A percentile compares a stretch with the other conserved stretches of the same genome.
Conservation (phyloP, 2,113 vertebrate genomes). For the Penelope pileata region DNA sequence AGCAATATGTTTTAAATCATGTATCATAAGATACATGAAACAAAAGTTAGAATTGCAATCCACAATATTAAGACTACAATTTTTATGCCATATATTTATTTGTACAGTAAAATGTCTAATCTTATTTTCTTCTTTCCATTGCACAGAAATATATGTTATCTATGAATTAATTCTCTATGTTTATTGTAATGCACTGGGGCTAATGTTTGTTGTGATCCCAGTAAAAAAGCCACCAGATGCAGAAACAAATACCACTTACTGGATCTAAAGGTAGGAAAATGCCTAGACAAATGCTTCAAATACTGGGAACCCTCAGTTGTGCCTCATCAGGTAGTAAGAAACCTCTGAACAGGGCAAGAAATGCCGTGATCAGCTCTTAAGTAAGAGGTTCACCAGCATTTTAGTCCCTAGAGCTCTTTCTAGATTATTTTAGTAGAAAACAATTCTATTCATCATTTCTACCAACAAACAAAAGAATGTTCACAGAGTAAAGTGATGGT, state of each 20-base stretch:
- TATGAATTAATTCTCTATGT: not conserved
- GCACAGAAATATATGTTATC: not conserved
- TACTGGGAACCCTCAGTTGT: not conserved
- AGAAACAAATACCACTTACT: not conserved
- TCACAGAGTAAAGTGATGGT: not conserved
- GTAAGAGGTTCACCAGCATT: not conserved
- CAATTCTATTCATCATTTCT: not conserved
- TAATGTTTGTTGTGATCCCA: not conserved
- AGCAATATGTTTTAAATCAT: not conserved
- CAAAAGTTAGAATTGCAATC: not conserved
- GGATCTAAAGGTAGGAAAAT: not conserved
- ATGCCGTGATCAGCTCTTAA: not conserved
- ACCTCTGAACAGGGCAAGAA: not conserved
- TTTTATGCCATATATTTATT: not conserved
- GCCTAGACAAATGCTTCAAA: not conserved
- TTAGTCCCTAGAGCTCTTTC: not conserved
- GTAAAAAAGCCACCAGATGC: not conserved
- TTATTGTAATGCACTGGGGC: not conserved
- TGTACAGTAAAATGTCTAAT: not conserved
- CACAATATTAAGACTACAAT: not conserved
- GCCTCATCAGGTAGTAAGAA: not conserved
- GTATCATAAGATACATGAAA: not conserved
- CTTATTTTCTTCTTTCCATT: not conserved
- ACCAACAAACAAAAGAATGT: not conserved
- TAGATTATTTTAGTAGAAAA: not conserved